These are phyloP conservation scores for Pteruthius melanotis DNA, from an alignment of 2,113 vertebrate genomes.

Conservation along the genomic window DNA sequence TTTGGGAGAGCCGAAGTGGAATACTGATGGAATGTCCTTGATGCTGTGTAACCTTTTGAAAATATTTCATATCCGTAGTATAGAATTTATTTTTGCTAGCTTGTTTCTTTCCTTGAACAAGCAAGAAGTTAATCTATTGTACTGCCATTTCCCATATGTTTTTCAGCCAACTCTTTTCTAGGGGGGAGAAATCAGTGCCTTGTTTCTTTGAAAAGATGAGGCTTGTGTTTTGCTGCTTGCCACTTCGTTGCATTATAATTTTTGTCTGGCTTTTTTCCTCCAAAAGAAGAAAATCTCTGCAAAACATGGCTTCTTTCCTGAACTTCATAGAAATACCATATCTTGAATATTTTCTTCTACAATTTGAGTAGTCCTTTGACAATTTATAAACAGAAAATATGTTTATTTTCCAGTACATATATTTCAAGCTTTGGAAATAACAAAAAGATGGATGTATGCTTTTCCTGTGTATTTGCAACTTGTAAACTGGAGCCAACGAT, in stretches of 20 bases:
- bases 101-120: not conserved
- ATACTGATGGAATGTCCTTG: not conserved
- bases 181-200: not conserved
- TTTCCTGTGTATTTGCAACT: not conserved
- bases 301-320: not conserved
- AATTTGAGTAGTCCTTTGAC: not conserved
- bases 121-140: not conserved
- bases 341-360: not conserved
- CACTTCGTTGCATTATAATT: not conserved
- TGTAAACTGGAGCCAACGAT: not conserved
- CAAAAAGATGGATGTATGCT: not conserved
- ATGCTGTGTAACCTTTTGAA: not conserved
- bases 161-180: not conserved
- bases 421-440: not conserved
- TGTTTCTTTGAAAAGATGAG: not conserved
- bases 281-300: not conserved
- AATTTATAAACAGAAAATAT: not conserved
- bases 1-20: not conserved
- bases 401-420: not conserved
- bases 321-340: not conserved
- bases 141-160: not conserved
- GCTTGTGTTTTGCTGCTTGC: not conserved
- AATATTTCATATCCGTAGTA: not conserved
- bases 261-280: not conserved
- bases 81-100: not conserved